Evolutionary conservation across 2,797 vertebrate genomes (phyloP), one percentile per base, ranked within the genome.

Genomic region (Megalops cyprinoides): DNA sequence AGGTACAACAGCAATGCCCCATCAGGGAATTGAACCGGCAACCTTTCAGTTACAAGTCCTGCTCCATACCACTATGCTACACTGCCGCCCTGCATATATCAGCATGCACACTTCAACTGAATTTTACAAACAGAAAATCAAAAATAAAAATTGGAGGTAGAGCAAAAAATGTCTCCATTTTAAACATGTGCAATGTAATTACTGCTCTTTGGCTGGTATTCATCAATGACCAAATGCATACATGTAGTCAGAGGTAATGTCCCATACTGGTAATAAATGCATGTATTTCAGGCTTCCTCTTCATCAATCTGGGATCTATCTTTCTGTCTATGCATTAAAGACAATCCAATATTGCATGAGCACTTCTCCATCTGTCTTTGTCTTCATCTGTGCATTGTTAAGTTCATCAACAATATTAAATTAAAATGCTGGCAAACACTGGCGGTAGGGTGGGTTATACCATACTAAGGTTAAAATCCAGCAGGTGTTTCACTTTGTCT

Each of bases 141-240:
- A 65, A 12, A 9, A 9, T 0, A 71, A 71, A 71, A 71, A 44
- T 15, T 71, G 65, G 65, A 67, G 65, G 14, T 23, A 71, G 18
- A 71, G 39, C 6, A 42, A 42, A 69, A 14, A 23, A 20, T 28
- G 39, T 39, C 20, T 39, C 39, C 20, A 42, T 18, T 39, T 39
- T 39, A 69, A 69, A 42, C 4, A 69, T 39, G 8, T 6, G 34
- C 4, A 20, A 39, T 71, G 39, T 42, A 71, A 71, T 42, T n/a
- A 67, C 62, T 28, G 5, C 34, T 34, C 15, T 67, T 42, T 23
- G 37, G 37, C 15, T 71, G 67, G 18, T 44, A 42, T 42, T 42
- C 34, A 71, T 71, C 67, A 42, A 71, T 71, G 44, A 71, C n/a
- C 25, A 28, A 76, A 76, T 51, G 48, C 25, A 44, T 71, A 71